These are phyloP conservation scores for Drosophila carrolli DNA, from an alignment of 1,140 invertebrate species.

Conservation along the genomic window DNA sequence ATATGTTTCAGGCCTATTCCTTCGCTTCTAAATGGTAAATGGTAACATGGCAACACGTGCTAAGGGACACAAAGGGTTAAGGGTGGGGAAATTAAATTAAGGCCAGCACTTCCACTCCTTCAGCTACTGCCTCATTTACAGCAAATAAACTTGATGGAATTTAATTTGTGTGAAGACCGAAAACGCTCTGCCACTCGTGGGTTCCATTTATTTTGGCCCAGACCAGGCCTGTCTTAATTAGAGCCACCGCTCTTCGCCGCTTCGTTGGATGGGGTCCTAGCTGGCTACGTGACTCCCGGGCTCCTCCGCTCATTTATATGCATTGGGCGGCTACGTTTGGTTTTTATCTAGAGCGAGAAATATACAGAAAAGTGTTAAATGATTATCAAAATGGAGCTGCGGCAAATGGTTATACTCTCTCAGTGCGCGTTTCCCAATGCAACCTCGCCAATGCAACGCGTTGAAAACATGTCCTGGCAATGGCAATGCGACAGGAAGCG, in stretches of 20 bases:
- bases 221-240: slow-evolving; percentile 60
- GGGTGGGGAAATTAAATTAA: slow-evolving; percentile 44
- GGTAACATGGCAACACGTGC: slow-evolving; percentile 57
- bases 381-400: slow-evolving; percentile 19
- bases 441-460: background rate
- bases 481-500: slow-evolving; percentile 44
- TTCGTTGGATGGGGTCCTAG: slow-evolving; percentile 1
- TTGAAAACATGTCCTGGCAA: slow-evolving; percentile 18
- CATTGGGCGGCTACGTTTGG: slow-evolving; percentile 31
- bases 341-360: slow-evolving; percentile 35
- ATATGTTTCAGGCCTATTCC: slow-evolving; percentile 4
- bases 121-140: slow-evolving; percentile 52
- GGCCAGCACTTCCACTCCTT: slow-evolving; percentile 16
- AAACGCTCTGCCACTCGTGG: slow-evolving; percentile 45
- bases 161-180: slow-evolving; percentile 62
- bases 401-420: slow-evolving; percentile 35
- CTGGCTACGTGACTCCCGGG: slow-evolving; percentile 32
- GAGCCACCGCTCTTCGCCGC: slow-evolving; percentile 12
- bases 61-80: slow-evolving; percentile 12
- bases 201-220: slow-evolving; percentile 58
- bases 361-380: slow-evolving; percentile 44
- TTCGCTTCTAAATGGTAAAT: slow-evolving; percentile 35
- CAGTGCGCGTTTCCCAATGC: background rate
- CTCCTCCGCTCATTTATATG: slow-evolving; percentile 52
- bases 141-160: slow-evolving; percentile 74